Percentiles rank a stretch among this genome's conserved stretches.
phyloP scores from a whole-genome alignment of 2,797 vertebrate genomes.

The Echiichthys vipera region DNA sequence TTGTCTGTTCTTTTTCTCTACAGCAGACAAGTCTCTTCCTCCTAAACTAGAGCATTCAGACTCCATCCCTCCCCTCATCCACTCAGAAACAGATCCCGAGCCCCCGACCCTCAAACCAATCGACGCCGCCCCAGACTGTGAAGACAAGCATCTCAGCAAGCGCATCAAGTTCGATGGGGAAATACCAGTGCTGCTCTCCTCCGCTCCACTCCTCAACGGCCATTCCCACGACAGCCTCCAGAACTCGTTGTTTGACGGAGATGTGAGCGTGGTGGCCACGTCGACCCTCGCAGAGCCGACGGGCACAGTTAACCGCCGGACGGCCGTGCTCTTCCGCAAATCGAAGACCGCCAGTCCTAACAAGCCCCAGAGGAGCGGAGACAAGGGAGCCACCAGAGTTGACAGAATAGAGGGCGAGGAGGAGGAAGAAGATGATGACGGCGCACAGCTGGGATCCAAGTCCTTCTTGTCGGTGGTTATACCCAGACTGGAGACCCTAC shows the following conservation, averaged over 20 bases:
- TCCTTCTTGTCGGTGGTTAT: constrained; percentile 99
- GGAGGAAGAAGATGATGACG: constrained; percentile 68
- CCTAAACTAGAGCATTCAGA: constrained; percentile 97
- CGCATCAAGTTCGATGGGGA: constrained; percentile 87
- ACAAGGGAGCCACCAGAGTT: constrained; percentile 70
- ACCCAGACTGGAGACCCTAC: constrained; percentile 96
- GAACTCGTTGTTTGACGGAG: constrained; percentile 87
- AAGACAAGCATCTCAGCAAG: constrained; percentile 82
- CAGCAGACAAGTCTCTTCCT: constrained; percentile 96
- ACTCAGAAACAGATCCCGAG: constrained; percentile 92
- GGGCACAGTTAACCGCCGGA: constrained; percentile 90
- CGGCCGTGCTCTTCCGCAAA: constrained; percentile 95
- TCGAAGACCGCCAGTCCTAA: constrained; percentile 91
- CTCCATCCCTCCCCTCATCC: constrained; percentile 92
- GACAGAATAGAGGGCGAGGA: constrained; percentile 79
- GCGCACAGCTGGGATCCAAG: constrained; percentile 93
- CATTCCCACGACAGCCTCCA: constrained; percentile 81
- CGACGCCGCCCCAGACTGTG: constrained; percentile 89
- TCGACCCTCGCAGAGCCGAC: constrained; percentile 91
- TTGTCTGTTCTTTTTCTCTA: constrained; percentile 8
- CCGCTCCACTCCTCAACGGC: constrained; percentile 80
- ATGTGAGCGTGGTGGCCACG: constrained; percentile 90
- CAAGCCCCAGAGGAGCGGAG: constrained; percentile 85
- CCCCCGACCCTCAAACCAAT: constrained; percentile 97
- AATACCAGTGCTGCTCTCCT: constrained; percentile 84